phyloP scores from a whole-genome alignment of 2,113 vertebrate genomes.

The Platysternon megacephalum region DNA sequence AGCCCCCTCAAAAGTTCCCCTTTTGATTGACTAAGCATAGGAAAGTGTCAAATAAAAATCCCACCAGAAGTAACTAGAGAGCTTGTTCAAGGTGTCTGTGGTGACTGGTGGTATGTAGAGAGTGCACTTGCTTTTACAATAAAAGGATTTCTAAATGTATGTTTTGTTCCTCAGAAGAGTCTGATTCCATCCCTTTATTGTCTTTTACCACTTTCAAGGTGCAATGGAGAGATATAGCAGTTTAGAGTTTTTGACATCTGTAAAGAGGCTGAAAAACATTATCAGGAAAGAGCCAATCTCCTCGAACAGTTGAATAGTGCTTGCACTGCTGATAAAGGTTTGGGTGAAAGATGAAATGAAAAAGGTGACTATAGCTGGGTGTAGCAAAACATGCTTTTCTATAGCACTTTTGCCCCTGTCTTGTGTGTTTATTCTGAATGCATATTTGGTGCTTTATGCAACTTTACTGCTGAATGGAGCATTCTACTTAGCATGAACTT shows the following conservation, averaged over 20 bases:
- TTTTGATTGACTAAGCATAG: not conserved
- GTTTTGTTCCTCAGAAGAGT: not conserved
- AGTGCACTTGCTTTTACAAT: not conserved
- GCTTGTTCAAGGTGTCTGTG: not conserved
- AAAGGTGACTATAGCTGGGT: slow-evolving; percentile 36
- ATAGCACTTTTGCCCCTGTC: slow-evolving; percentile 36
- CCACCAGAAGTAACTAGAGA: not conserved
- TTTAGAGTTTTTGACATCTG: slow-evolving; percentile 51
- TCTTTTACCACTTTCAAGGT: slow-evolving; percentile 46
- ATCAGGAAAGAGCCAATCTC: slow-evolving; percentile 45
- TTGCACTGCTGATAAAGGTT: slow-evolving; percentile 41
- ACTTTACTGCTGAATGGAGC: slow-evolving; percentile 35
- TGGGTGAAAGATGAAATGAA: slow-evolving; percentile 69
- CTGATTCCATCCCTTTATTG: slow-evolving; percentile 32
- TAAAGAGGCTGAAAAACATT: slow-evolving; percentile 52
- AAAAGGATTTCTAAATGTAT: not conserved
- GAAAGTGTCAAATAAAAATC: not conserved
- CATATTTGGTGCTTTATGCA: slow-evolving; percentile 37
- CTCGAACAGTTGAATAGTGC: not conserved
- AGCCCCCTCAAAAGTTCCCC: not conserved
- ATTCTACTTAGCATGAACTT: slow-evolving; percentile 52
- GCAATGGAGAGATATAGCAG: slow-evolving; percentile 40
- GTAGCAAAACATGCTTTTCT: slow-evolving; percentile 58
- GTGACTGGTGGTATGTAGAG: not conserved
- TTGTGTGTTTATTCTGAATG: slow-evolving; percentile 30